These are phyloP conservation scores for Poeciliopsis prolifica DNA, from an alignment of 2,113 vertebrate genomes.

Conservation along the genomic window DNA sequence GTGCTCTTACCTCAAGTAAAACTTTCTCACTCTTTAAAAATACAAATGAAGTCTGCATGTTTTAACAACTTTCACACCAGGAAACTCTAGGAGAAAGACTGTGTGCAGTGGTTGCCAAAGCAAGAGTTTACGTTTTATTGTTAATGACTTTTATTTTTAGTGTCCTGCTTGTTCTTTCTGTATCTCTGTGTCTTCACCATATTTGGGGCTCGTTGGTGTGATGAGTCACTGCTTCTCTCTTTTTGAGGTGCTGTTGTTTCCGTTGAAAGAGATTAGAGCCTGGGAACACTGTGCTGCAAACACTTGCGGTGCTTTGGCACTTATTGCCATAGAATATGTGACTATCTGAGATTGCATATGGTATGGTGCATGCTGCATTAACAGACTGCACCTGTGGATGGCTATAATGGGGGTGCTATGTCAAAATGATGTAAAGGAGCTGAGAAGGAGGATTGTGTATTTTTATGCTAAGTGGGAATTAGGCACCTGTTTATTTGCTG, in stretches of 20 bases:
- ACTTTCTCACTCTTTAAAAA: not conserved
- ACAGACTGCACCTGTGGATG: conserved; percentile 11
- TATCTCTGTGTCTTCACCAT: conserved; percentile 4
- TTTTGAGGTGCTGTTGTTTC: conserved; percentile 29
- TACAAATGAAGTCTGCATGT: not conserved
- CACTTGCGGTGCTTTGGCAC: conserved; percentile 11
- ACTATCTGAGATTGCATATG: conserved; percentile 12
- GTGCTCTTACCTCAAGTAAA: not conserved
- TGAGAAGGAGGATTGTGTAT: conserved; percentile 22
- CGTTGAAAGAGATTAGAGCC: conserved; percentile 32
- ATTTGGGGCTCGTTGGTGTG: conserved; percentile 16
- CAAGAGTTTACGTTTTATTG: not conserved
- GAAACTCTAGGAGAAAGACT: conserved; percentile 3
- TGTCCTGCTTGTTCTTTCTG: not conserved
- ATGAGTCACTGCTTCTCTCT: conserved; percentile 31
- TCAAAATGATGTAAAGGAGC: conserved; percentile 18
- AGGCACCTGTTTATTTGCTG: conserved; percentile 25
- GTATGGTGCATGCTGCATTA: conserved; percentile 4
- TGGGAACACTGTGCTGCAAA: conserved; percentile 22
- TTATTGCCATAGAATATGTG: conserved; percentile 7
- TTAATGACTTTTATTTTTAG: not conserved
- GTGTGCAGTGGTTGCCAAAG: conserved; percentile 12
- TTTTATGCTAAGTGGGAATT: conserved; percentile 32
- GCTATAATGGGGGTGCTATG: conserved; percentile 21
- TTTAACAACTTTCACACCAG: not conserved